Evolutionary conservation across 2,797 vertebrate genomes (phyloP), one percentile per base, ranked within the genome.

Genomic region (Tapirus indicus): DNA sequence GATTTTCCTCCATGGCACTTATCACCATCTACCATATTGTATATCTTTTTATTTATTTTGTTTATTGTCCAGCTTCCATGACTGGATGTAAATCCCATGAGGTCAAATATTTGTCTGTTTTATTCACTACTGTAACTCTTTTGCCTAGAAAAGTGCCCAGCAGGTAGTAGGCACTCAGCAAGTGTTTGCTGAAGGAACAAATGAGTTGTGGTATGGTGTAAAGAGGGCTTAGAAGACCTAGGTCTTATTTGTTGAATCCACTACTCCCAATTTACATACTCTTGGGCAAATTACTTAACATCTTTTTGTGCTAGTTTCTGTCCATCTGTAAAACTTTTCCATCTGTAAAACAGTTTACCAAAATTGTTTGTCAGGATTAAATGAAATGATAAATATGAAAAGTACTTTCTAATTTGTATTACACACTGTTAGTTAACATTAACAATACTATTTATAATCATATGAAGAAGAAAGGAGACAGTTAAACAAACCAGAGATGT

Each of bases 21-120:
- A 0, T 18, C 11, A 0, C 2, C 27, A 0, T 2, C 41, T 6
- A 13, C 21, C 21, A 13, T 0, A 0, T 2, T 3, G 0, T 0
- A 0, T 1, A 5, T 11, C 7, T 32, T 41, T 52, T 27, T 18
- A 4, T 27, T 38, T 25, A 17, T 17, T 1, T 56, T 32, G 1
- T n/a, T 52, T 44, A 3, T 1, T 1, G 2, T 41, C 44, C n/a
- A 6, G 54, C 52, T 52, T 14, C 41, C 5, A 0, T 6, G 74
- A 69, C 29, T 16, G 32, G 82, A 38, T 6, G 38, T 17, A 13
- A 68, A 12, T 14, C 54, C 54, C 38, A 25, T 0, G 21, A 78
- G 23, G 62, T 6, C 47, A 58, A 32, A 38, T 18, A 44, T 21
- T 29, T 29, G 14, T 29, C 35, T 16, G 18, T 23, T 38, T n/a